Conservation (phyloP, 2,113 vertebrate species). For the Oceanodroma tethys region DNA sequence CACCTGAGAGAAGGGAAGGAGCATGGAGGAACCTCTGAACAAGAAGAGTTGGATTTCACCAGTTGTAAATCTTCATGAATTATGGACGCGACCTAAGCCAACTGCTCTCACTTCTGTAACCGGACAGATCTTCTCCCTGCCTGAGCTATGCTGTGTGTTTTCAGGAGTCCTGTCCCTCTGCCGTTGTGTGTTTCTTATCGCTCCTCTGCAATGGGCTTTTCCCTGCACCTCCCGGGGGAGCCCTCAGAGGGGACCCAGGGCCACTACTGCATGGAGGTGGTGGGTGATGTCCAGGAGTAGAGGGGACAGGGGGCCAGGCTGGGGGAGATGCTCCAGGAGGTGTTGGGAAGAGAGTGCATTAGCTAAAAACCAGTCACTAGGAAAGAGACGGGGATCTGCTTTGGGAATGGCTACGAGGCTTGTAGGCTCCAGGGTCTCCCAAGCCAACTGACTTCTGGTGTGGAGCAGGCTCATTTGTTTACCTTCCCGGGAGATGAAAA, state of each 20-base stretch:
- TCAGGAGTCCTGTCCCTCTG: neutral
- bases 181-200: rapidly evolving
- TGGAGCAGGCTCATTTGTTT: constrained; percentile 7
- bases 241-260: rapidly evolving
- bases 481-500: constrained; percentile 47
- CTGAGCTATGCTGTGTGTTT: neutral
- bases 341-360: neutral
- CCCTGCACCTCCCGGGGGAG: neutral
- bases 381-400: neutral
- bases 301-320: neutral
- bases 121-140: neutral
- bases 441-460: neutral
- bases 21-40: neutral
- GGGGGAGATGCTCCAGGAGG: neutral
- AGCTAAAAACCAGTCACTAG: neutral
- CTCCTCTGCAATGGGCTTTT: neutral
- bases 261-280: neutral
- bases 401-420: neutral
- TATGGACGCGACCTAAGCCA: neutral
- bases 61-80: neutral
- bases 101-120: neutral
- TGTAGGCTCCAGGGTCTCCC: neutral
- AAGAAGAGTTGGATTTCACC: neutral
- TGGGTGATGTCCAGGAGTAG: neutral
- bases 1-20: neutral